These are phyloP conservation scores for Phyllotreta striolata DNA, from an alignment of 2,888 invertebrate genomes.

Conservation along the genomic window DNA sequence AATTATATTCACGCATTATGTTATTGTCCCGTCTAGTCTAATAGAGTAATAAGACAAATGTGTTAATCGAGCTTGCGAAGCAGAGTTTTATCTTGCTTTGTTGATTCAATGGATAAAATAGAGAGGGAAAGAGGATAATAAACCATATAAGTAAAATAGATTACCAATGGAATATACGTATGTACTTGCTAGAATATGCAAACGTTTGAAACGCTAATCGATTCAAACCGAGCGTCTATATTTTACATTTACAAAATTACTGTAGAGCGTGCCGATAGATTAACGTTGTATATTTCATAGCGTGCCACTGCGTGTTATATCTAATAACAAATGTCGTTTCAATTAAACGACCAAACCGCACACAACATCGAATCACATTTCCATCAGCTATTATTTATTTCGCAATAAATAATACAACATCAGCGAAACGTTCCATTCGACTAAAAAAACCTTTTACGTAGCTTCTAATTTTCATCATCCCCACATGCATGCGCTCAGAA, in stretches of 20 bases:
- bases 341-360: conserved; percentile 43
- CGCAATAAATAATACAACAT: conserved; percentile 28
- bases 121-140: too few relatives aligned
- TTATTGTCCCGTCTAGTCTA: too few relatives aligned
- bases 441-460: conserved; percentile 3
- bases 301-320: conserved; percentile 44
- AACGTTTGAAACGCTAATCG: conserved; percentile 21
- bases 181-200: too few relatives aligned
- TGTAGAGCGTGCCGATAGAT: conserved; percentile 39
- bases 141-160: too few relatives aligned
- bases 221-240: conserved; percentile 34
- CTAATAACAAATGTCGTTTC: conserved; percentile 47
- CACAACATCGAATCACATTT: conserved; percentile 32
- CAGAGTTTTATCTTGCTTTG: too few relatives aligned
- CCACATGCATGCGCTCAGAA: too few relatives aligned
- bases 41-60: too few relatives aligned
- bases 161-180: too few relatives aligned
- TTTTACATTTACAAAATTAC: conserved; percentile 32
- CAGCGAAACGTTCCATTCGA: background rate
- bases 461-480: background rate
- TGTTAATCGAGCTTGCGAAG: too few relatives aligned
- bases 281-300: conserved; percentile 44
- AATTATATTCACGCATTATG: too few relatives aligned
- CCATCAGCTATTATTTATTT: conserved; percentile 38
- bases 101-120: too few relatives aligned